Base-by-base conservation (phyloP, 2,888 invertebrate species). In the Heteromyza rotundicornis region DNA sequence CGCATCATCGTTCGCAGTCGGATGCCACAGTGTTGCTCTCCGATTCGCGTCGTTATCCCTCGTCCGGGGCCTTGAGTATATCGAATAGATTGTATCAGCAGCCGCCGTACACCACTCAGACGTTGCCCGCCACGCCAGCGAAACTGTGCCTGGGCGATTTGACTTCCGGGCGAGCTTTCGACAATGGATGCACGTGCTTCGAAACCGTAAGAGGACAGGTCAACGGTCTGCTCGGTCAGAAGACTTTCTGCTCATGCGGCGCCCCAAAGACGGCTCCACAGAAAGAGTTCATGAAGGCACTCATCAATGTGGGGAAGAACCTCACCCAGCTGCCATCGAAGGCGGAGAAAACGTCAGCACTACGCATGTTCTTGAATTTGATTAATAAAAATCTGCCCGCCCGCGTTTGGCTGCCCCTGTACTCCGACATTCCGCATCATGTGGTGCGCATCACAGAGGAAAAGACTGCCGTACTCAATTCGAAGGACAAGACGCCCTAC, bases 341-440 rank as follows among this genome's bases (percentile, higher is more conserved):
- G 84, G 96, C 98, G 82, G 90, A 94, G 69, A 93, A 97, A 84
- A 97, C 94, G 68, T 94, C 94, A 66, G 89, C 94, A 70, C 86
- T 99, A 70, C 89, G 96, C 67, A 96, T 97, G 60, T 98, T 98
- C 83, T 87, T 99, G 71, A 94, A 94, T 69, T 87, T 94, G 72
- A 86, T 99, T 63, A 99, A 99, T 85, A 88, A 98, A 70, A 98
- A 99, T 86, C 87, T 99, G 64, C 99, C 99, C 14, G 98, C 98
- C 12, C 86, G 97, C 63, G 98, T 99, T 64, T 99, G 98, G 98
- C 87, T 99, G 72, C 99, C 99, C 14, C 87, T 98, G 52, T 92
- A 95, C 82, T 91, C 91, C 70, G 87, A 89, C 71, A 85, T 87
- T 73, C 91, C 94, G 56, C 98, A 99, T 85, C 92, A 96, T 80